These are phyloP conservation scores for Notodonta dromedarius DNA, from an alignment of 2,888 invertebrate genomes.

Conservation along the genomic window DNA sequence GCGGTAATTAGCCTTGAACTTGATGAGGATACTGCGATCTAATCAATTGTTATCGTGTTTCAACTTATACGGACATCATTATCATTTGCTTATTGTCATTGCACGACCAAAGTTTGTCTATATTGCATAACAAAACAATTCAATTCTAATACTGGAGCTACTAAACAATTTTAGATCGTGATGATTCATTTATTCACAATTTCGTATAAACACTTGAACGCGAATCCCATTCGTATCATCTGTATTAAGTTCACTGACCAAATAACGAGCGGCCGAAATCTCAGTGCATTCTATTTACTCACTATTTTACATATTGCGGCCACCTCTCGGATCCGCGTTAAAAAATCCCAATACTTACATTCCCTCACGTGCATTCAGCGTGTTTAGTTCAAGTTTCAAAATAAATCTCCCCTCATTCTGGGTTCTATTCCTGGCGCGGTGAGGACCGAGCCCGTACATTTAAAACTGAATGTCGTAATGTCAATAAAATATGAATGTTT, in stretches of 20 bases:
- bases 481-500: constrained; percentile 81
- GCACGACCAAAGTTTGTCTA: constrained; percentile 13
- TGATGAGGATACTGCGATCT: constrained; percentile 20
- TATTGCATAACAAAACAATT: constrained; percentile 29
- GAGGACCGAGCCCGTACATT: constrained; percentile 57
- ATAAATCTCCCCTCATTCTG: constrained; percentile 72
- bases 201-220: constrained; percentile 50
- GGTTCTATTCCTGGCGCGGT: constrained; percentile 68
- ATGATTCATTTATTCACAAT: constrained; percentile 48
- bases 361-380: constrained; percentile 52
- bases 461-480: constrained; percentile 76
- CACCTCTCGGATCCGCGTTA: constrained; percentile 24
- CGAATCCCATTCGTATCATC: constrained; percentile 41
- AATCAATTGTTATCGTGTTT: constrained; percentile 32
- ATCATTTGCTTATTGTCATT: constrained; percentile 19
- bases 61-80: constrained; percentile 29
- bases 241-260: constrained; percentile 57
- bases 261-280: constrained; percentile 40
- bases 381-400: constrained; percentile 62
- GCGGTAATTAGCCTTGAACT: constrained; percentile 54
- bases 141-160: constrained; percentile 27
- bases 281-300: constrained; percentile 19
- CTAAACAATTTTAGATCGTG: constrained; percentile 48
- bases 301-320: constrained; percentile 25
- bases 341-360: constrained; percentile 39